These are phyloP conservation scores for Pitta sordida DNA, from an alignment of 2,113 vertebrate species.

Conservation along the genomic window DNA sequence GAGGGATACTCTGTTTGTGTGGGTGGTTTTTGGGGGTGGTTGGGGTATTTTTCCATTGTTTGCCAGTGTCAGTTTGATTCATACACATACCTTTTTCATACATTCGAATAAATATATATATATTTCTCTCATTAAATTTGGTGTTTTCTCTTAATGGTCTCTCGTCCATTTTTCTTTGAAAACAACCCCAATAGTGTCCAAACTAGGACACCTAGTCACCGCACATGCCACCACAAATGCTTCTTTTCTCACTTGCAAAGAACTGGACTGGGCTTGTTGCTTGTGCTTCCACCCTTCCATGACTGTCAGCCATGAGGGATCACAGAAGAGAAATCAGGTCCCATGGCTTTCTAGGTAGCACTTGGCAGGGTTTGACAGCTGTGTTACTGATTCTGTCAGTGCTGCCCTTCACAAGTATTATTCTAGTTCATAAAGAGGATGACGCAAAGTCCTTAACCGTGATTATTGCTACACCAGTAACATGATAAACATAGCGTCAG, in stretches of 20 bases:
- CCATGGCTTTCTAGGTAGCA: not conserved
- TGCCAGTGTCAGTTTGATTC: no score
- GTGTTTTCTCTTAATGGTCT: no score
- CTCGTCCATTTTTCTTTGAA: no score
- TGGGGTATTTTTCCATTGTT: no score
- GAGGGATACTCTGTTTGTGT: no score
- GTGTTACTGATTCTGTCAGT: not conserved
- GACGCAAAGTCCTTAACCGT: rapidly evolving
- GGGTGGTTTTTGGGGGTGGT: no score
- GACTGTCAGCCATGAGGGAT: not conserved
- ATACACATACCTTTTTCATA: no score
- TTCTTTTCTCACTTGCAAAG: not conserved
- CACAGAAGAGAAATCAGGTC: not conserved
- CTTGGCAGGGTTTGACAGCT: not conserved
- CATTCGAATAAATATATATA: no score
- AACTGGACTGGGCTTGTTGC: not conserved
- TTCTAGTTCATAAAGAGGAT: not conserved
- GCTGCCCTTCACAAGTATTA: not conserved
- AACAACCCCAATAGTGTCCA: no score
- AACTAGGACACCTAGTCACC: no score
- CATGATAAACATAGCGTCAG: rapidly evolving
- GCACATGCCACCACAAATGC: not conserved
- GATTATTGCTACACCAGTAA: no score
- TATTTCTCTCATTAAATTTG: no score
- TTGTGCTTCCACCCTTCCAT: not conserved